Evolutionary conservation across 2,797 vertebrate genomes (phyloP), one percentile per base, ranked within the genome.

Genomic region (Lagodon rhomboides): DNA sequence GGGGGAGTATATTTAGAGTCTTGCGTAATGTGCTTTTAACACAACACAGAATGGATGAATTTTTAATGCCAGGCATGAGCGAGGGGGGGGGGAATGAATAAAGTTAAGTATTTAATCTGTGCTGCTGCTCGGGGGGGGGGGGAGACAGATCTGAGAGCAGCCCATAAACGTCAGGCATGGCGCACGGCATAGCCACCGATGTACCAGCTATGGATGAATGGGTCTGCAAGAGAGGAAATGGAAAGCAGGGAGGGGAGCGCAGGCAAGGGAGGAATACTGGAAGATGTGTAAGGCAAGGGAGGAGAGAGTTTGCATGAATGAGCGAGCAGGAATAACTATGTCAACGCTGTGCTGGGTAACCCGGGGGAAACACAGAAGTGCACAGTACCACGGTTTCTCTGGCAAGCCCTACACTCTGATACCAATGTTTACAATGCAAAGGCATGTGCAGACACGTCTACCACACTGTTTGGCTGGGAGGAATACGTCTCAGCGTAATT

Each of bases 21-120:
- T 95, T 96, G 94, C 87, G 88, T 94, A 96, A 96, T 91, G 87
- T 93, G 93, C 93, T 96, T 95, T 95, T 94, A 94, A 93, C 90
- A 92, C 91, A 92, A 92, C 91, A 91, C 85, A 90, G 88, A 94
- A 91, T 93, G 91, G 89, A 96, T 96, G 89, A 92, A 95, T 91
- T 94, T 94, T 94, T 95, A 92, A 95, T 94, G 90, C 92, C 64
- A 77, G 78, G 77, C 74, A 61, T 5, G 44, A 70, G 71, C 66
- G 75, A 82, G 85, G 78, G 63, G 70, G 64, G 50, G 70, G 74
- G 83, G 88, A 91, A 90, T 80, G 86, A 92, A 92, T 85, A 91
- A 92, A 93, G 91, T 92, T 91, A 93, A 93, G 93, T 93, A 93
- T 93, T 93, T 94, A 93, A 95, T 95, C 93, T 94, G 88, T 82